Evolutionary conservation across 2,113 vertebrate species (phyloP), one percentile per base, ranked within the genome.

Genomic region (cat (Felis catus)): DNA sequence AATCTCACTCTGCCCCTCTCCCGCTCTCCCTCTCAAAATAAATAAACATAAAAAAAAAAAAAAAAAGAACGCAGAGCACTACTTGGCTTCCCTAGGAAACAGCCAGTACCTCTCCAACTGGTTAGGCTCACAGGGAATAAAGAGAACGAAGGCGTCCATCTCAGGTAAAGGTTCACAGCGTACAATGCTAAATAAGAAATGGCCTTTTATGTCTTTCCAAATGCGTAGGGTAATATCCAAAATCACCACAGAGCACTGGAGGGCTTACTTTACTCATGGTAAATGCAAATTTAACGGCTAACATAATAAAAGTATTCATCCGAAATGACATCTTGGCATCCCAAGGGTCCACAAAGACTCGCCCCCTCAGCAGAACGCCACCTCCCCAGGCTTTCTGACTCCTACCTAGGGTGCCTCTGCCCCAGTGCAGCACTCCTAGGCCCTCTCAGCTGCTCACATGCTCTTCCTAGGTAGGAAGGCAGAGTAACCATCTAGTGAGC

Each of bases 361-460:
- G 13, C 25, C 21, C 0, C 29, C 21, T 33, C 18, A 11, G 1
- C 8, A 4, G 19, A 78, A 92, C 70, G 51, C 63, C 27, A 53
- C 58, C 41, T 55, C 51, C 6, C 19, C 39, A 12, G 0, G 1
- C 14, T n/a, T 9, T 65, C 65, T 61, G n/a, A 78, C 55, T 79
- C 81, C 78, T 19, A 9, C 5, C 1, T 31, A 18, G 3, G 25
- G 63, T 21, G 19, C n/a, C 8, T 73, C 74, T 61, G 3, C 48
- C 41, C 74, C 25, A 1, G 1, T 0, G 3, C 1, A 58, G 53
- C 14, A 13, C 15, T 39, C 80, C 55, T 4, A 0, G 31, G 6
- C 58, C 48, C 4, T 6, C 39, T 53, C 7, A 80, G 70, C 15
- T 85, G 70, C 39, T 63, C 83, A 70, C 36, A 27, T 0, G 0